Evolutionary conservation across 2,113 vertebrate genomes (phyloP), one percentile per base, ranked within the genome.

Genomic region (Ciconia maguari): DNA sequence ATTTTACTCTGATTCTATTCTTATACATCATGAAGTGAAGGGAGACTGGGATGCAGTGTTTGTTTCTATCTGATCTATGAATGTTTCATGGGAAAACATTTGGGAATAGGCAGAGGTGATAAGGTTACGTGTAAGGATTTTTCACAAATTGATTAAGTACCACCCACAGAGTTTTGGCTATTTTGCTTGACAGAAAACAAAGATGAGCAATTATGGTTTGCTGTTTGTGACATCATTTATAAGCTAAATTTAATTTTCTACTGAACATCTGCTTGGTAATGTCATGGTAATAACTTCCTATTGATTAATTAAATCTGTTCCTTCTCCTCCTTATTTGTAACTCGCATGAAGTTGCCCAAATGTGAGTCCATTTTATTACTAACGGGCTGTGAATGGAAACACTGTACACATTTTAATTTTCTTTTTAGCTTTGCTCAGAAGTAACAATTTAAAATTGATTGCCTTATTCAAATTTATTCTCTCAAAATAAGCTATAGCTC

Each of bases 201-300:
- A 97, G 93, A 97, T 97, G 88, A 98, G 95, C 92, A 97, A 93
- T 98, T 98, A 95, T 89, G 85, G 69, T 71, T 94, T 76, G 89
- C 92, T 96, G 92, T 90, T 97, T 89, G 95, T 98, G 97, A 98
- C 97, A 97, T 97, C 96, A 98, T 96, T 96, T 97, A 94, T 97
- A 93, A 96, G 91, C 97, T 94, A 96, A 97, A 98, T 98, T 98
- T 87, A 98, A 98, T 98, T 98, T 98, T 98, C 98, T 98, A 82
- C 95, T 95, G 95, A 96, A 96, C 94, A 97, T 98, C 98, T 86
- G 66, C 97, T 87, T 96, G 92, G 94, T 98, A 98, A 98, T 98
- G 96, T 95, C 97, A 93, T 90, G 94, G 96, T 98, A 98, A 98
- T 98, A 97, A 94, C 97, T 98, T 98, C 98, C 98, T 98, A 96